Evolutionary conservation across 2,113 vertebrate species (phyloP), one percentile per base, ranked within the genome.

Genomic region (Brachyhypopomus occidentalis): DNA sequence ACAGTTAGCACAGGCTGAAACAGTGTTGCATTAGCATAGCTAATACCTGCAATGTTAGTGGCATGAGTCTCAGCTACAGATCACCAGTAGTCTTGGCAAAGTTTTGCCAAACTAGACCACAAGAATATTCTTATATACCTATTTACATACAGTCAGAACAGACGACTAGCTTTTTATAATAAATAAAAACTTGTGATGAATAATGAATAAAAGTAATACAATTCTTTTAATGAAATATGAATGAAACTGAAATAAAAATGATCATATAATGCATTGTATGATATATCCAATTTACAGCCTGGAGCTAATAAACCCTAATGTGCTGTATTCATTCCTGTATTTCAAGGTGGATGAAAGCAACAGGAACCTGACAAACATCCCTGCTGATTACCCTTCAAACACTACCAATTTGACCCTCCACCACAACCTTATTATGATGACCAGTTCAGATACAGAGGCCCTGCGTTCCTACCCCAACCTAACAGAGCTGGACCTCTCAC

Each of bases 401-500:
- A 9, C 91, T 86, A 94, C 89, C 80, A 86, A 85, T 79, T 83
- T 96, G 82, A 89, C 86, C 41, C 89, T 95, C 55, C 90, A 77
- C 88, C 86, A 92, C 36, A 95, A 91, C 77, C 76, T 78, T 7
- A 93, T 96, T 45, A 83, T 77, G 80, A 87, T 95, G 81, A 86
- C 86, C 41, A 19, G 56, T 0, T 55, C 0, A 4, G 94, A 96
- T 73, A 83, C 3, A 72, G 1, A 3, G 1, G 83, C 88, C 73
- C 91, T 98, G 81, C 83, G 8, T n/a, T 84, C 0, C 8, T 94
- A 94, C 83, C 45, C 82, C 48, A 82, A 86, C 11, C 82, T 97
- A 58, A 89, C 74, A 73, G 69, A 90, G 58, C 72, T 98, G 81
- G 87, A 96, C 84, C 88, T 98, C 22, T 94, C 93, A 67, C 22